Percentiles rank a stretch among this genome's conserved stretches.
phyloP scores from a whole-genome alignment of 2,888 invertebrate species.

The Conchocele bisecta region DNA sequence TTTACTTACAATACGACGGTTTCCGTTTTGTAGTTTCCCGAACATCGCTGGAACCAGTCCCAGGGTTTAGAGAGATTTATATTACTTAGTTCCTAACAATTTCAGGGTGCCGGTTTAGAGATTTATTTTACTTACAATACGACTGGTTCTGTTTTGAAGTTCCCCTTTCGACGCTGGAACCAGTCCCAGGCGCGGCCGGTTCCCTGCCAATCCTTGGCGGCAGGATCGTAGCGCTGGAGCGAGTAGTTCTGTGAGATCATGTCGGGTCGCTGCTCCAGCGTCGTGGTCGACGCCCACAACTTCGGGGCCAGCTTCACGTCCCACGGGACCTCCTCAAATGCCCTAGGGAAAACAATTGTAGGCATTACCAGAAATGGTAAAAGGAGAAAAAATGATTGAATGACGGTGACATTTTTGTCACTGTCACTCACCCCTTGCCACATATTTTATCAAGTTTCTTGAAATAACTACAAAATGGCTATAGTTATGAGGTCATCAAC shows the following conservation, averaged over 20 bases:
- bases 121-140: constrained; percentile 68
- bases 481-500: no score
- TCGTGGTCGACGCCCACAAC: constrained; percentile 73
- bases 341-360: constrained; percentile 65
- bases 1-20: constrained; percentile 77
- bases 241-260: constrained; percentile 77
- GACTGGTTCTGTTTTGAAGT: constrained; percentile 75
- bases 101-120: not conserved
- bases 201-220: constrained; percentile 77
- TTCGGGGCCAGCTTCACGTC: constrained; percentile 75
- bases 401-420: no score
- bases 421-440: no score
- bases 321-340: constrained; percentile 80
- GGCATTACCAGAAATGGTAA: no score
- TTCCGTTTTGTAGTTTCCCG: constrained; percentile 73
- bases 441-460: no score
- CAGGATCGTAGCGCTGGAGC: constrained; percentile 75
- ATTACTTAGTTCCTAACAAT: no score
- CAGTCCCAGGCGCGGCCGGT: constrained; percentile 78
- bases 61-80: no score
- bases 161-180: constrained; percentile 76
- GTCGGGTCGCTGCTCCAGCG: constrained; percentile 77
- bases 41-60: constrained; percentile 79
- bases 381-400: no score
- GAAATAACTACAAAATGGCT: no score